Conservation (phyloP, 2,797 vertebrate species). For the Scyliorhinus canicula region DNA sequence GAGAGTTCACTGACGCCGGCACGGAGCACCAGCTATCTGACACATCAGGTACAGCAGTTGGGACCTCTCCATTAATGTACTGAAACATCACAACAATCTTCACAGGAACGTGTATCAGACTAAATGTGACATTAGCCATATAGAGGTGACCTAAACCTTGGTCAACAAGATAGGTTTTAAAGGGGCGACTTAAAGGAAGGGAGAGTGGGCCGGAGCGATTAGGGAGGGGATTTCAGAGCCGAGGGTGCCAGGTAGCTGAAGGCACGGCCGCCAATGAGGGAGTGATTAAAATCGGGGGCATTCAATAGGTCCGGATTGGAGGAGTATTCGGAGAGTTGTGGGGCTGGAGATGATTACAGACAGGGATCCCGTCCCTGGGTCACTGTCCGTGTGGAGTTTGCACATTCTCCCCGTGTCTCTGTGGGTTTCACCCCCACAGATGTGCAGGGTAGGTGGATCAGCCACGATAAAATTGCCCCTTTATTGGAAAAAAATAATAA, state of each 20-base stretch:
- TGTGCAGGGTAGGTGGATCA: no score
- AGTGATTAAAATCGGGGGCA: not conserved
- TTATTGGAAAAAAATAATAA: no score
- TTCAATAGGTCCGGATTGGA: not conserved
- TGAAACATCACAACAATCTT: not conserved
- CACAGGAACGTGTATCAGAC: no score
- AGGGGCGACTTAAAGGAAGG: not conserved
- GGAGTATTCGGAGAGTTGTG: not conserved
- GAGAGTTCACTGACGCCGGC: constrained; percentile 70
- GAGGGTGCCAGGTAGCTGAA: not conserved
- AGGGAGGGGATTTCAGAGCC: not conserved
- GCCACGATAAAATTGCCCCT: no score
- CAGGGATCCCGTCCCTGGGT: no score
- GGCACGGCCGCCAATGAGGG: not conserved
- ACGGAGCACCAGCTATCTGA: constrained; percentile 59
- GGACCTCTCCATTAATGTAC: not conserved
- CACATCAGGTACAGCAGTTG: constrained; percentile 63
- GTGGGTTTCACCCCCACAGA: no score
- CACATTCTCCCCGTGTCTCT: no score
- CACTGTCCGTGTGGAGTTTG: no score
- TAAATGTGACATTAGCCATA: no score
- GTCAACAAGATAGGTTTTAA: not conserved
- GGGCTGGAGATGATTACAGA: not conserved
- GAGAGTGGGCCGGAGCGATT: not conserved
- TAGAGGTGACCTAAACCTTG: not conserved